Evolutionary conservation across 2,888 invertebrate species (phyloP).

Genomic region (Neoaliturus tenellus): DNA sequence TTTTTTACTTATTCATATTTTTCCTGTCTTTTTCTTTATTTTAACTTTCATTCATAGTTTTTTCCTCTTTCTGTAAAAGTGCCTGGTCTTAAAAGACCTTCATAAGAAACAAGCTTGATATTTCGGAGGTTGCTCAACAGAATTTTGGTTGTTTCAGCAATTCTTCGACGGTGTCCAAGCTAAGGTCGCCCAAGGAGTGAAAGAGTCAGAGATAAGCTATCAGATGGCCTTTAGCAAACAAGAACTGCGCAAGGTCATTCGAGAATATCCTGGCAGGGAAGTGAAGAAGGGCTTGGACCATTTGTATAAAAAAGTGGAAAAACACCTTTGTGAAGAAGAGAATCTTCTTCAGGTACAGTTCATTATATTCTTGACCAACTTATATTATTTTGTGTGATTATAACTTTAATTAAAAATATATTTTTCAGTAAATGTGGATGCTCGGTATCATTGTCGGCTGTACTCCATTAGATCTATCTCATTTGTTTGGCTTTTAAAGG

Average conservation of each 20-base stretch:
- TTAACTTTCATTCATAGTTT: too few relatives aligned
- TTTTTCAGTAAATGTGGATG: too few relatives aligned
- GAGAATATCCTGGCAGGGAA: slow-evolving; percentile 94
- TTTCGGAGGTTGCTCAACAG: too few relatives aligned
- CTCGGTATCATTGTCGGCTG: too few relatives aligned
- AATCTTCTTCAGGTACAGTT: slow-evolving; percentile 87
- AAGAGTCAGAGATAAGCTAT: slow-evolving; percentile 98
- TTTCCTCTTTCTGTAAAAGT: too few relatives aligned
- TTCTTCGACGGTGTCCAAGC: slow-evolving; percentile 99
- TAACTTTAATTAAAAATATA: too few relatives aligned
- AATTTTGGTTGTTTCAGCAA: slow-evolving; percentile 76
- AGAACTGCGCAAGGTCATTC: slow-evolving; percentile 95
- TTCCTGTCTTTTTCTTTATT: not conserved
- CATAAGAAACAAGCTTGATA: too few relatives aligned
- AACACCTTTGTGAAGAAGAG: slow-evolving; percentile 96
- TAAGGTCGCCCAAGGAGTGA: slow-evolving; percentile 95
- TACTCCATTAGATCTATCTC: too few relatives aligned
- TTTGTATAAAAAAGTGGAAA: slow-evolving; percentile 97
- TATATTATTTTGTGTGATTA: too few relatives aligned
- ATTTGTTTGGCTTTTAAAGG: too few relatives aligned
- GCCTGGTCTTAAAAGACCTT: too few relatives aligned
- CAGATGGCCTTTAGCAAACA: slow-evolving; percentile 98
- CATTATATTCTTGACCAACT: not conserved
- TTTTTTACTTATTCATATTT: too few relatives aligned
- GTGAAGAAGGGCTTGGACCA: slow-evolving; percentile 95